Evolutionary conservation across 2,113 vertebrate species (phyloP), one percentile per base, ranked within the genome.

Genomic region (Amphiprion ocellaris): DNA sequence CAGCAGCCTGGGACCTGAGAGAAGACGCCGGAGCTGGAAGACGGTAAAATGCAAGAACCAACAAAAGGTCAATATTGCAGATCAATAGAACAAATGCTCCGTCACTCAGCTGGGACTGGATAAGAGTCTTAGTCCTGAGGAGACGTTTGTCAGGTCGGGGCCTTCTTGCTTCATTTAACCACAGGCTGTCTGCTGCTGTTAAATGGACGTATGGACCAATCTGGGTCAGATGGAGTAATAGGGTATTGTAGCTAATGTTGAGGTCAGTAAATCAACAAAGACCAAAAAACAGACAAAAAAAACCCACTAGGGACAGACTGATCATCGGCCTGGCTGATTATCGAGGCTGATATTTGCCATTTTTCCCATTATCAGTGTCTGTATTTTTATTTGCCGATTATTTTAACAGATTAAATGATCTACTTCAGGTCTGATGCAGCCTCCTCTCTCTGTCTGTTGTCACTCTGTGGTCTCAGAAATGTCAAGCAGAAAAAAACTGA

Each of bases 1-100:
- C 26, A 26, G 56, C 41, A 11, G 19, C n/a, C 15, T 68, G 46
- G 28, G 47, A 76, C 69, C 23, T 52, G 44, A 55, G 16, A 65
- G 24, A 61, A 54, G 62, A 81, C 9, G 28, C 33, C 41, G 1
- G 21, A 52, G 73, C 52, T 41, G 17, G 17, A 52, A 33, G 62
- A 7, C 15, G 37, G 37, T 54, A 9, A 73, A 60, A 81, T 5
- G 41, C 33, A 49, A 83, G 56, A 69, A 71, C 72, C 37, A 52
- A 79, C 44, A 61, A 63, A 69, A 49, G 54, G 33, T 86, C 66
- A 81, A 19, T 67, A 60, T 33, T 47, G 52, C 28, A 0, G 30
- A 84, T 91, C 88, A 75, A 89, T 79, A 82, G 4, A 49, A 72
- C 70, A 70, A 77, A 71, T 28, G 41, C 41, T 26, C 24, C 66